A percentile compares a stretch with the other conserved stretches of the same genome.
Conservation (phyloP, 2,888 invertebrate genomes). For the Glyphotaelius pellucidus region DNA sequence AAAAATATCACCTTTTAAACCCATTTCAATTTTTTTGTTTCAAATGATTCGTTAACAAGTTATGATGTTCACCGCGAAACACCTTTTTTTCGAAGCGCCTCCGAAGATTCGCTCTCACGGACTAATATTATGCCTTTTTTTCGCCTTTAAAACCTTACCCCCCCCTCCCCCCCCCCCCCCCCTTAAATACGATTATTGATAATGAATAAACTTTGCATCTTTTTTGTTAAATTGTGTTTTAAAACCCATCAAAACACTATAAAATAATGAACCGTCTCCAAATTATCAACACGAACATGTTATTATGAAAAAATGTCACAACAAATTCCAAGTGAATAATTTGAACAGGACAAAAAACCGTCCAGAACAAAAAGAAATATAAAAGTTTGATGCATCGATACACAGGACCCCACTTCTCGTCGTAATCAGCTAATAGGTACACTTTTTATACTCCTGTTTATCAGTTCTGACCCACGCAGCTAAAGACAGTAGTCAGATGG, state of each 20-base stretch:
- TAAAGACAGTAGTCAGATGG: conserved; percentile 7
- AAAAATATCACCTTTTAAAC: no score
- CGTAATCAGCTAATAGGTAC: conserved; percentile 2
- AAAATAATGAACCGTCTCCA: neutral
- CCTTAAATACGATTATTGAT: no score
- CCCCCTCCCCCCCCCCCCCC: no score
- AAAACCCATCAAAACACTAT: neutral
- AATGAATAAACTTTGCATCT: neutral
- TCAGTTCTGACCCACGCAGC: conserved; percentile 12
- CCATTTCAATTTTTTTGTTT: no score
- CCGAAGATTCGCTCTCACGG: no score
- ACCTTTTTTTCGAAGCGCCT: no score
- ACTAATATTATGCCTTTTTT: no score
- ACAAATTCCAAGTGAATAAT: neutral
- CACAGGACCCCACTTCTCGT: conserved; percentile 16
- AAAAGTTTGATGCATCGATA: conserved; percentile 10
- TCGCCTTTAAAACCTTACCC: no score
- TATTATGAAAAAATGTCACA: neutral
- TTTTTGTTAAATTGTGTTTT: neutral
- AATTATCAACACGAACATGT: neutral
- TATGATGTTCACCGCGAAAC: no score
- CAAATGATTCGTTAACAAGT: no score
- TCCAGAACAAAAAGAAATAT: neutral
- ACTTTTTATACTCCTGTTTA: neutral
- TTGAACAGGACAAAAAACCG: neutral